Percentiles rank a stretch among this genome's conserved stretches.
Evolutionary conservation across 2,888 invertebrate genomes (phyloP).

Genomic region (Conus canariensis): DNA sequence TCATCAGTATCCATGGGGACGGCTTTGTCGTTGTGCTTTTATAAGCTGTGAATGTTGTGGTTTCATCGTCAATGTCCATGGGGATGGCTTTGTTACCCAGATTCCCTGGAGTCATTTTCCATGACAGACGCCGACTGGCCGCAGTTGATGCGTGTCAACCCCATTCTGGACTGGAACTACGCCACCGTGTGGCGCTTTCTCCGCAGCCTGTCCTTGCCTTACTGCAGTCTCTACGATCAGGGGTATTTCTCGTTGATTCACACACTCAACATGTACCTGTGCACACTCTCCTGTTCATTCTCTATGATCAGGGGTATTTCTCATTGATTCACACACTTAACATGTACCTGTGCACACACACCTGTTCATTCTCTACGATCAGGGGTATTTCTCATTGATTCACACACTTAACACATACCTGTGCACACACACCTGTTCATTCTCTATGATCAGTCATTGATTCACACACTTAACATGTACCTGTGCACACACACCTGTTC

Average conservation of each 20-base stretch:
- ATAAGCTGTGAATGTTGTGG: too few species aligned
- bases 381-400: constrained; percentile 83
- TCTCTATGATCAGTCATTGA: neutral
- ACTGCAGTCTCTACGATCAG: constrained; percentile 92
- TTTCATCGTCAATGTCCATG: too few species aligned
- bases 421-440: neutral
- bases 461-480: too few species aligned
- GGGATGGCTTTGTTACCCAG: constrained; percentile 51
- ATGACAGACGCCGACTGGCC: constrained; percentile 95
- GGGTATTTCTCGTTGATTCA: constrained; percentile 82
- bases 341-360: too few species aligned
- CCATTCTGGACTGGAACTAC: constrained; percentile 95
- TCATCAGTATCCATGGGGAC: too few species aligned
- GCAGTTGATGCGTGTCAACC: constrained; percentile 90
- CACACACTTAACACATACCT: too few species aligned
- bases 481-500: neutral
- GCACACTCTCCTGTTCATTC: constrained; percentile 82
- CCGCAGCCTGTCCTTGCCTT: constrained; percentile 88
- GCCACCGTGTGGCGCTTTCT: constrained; percentile 95
- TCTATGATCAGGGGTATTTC: constrained; percentile 92
- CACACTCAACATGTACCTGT: too few species aligned
- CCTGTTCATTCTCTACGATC: constrained; percentile 90
- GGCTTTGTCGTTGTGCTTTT: too few species aligned
- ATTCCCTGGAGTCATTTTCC: constrained; percentile 69
- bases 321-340: too few species aligned